Conservation (phyloP, 2,113 vertebrate species). For the Forbesichthys papilliferus region DNA sequence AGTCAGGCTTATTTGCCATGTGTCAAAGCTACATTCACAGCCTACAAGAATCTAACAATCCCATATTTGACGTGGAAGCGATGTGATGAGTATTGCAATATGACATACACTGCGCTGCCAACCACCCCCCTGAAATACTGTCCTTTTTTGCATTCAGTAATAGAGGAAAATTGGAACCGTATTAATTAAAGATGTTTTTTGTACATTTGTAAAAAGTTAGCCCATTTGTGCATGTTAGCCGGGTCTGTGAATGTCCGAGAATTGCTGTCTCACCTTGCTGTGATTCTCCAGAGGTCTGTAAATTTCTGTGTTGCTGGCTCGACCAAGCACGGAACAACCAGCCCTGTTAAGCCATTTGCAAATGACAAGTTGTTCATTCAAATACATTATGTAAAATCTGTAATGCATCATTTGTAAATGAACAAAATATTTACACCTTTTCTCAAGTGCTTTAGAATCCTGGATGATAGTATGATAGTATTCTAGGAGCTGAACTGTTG, state of each 20-base stretch:
- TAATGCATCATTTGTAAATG: no score
- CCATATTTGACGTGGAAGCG: no score
- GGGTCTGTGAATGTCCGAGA: slow-evolving; percentile 1
- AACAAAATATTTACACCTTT: not conserved
- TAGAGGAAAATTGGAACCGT: not conserved
- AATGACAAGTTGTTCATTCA: not conserved
- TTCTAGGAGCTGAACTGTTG: slow-evolving; percentile 30
- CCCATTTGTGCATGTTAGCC: not conserved
- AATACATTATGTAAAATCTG: not conserved
- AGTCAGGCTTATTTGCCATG: no score
- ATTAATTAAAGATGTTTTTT: no score
- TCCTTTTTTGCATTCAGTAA: no score
- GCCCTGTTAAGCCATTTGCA: slow-evolving; percentile 65
- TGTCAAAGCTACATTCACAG: no score
- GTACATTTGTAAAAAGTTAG: not conserved
- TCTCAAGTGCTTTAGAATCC: slow-evolving; percentile 16
- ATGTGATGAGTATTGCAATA: no score
- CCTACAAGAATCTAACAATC: no score
- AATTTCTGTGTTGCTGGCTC: slow-evolving; percentile 84
- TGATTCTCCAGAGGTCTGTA: slow-evolving; percentile 81
- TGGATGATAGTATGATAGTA: slow-evolving; percentile 9
- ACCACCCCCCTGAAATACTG: no score
- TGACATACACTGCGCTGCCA: no score
- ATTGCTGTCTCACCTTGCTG: slow-evolving; percentile 75
- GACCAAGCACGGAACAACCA: slow-evolving; percentile 80